Base-by-base conservation (phyloP, 2,113 vertebrate genomes). In the Petromus typicus region DNA sequence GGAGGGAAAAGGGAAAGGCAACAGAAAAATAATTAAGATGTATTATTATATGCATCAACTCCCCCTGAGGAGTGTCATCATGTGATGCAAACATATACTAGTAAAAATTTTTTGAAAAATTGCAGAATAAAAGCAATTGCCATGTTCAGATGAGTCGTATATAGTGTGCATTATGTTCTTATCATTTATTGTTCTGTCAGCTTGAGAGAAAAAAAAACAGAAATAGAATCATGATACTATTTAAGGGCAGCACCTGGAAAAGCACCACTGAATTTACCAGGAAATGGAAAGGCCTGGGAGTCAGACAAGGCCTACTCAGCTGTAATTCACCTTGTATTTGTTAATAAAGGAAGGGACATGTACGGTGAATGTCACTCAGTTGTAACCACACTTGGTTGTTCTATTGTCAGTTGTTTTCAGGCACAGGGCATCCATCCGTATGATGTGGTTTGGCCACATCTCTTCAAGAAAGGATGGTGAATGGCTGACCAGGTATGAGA, bases 61-160 rank as follows among this genome's bases (percentile, higher is more conserved):
- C 73, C 13, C 25, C 23, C 16, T 30, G 25, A 45, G 45, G 23
- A 48, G 45, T 75, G 25, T 30, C 27, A 45, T 45, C 25, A 48
- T 76, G 73, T 48, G 73, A 2, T 32, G 12, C 71, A 75, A 75
- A 76, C 27, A 48, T 32, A 48, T 2, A 48, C 23, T 76, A 48
- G 27, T 76, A 48, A 76, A 76, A 30, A 17, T 3, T 40, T 40
- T 17, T 17, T 20, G 40, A 71, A 78, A 34, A 91, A 91, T 27
- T 86, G n/a, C 30, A 73, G 63, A 56, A 0, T 32, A 81, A 92
- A 96, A 95, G 66, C 81, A 92, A 88, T 80, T 12, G 23, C 25
- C 78, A 96, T 91, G 25, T 80, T 96, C 85, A 64, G 75, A 40
- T 57, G 83, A 84, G 85, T 89, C 43, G 63, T 16, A 27, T 9